Percentiles rank a stretch among this genome's conserved stretches.
phyloP scores from a whole-genome alignment of 2,113 vertebrate genomes.

The Carassius gibelio region DNA sequence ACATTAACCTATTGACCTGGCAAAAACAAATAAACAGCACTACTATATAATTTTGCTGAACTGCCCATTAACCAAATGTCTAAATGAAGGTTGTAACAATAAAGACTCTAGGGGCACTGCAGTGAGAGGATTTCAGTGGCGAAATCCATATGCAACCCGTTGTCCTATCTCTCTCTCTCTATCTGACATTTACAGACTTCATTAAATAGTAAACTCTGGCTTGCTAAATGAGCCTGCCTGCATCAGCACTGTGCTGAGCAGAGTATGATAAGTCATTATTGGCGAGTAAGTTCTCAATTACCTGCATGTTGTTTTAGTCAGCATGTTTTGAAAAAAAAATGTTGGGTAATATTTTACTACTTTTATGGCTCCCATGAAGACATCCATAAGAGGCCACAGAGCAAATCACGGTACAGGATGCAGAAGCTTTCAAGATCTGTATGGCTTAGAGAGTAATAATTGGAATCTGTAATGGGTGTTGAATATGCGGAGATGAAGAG shows the following conservation, averaged over 20 bases:
- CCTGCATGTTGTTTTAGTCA: conserved; percentile 63
- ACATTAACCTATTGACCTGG: conserved; percentile 16
- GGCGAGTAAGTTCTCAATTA: conserved; percentile 74
- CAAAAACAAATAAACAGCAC: conserved; percentile 18
- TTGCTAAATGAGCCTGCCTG: conserved; percentile 64
- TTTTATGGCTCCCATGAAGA: conserved; percentile 57
- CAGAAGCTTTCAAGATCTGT: conserved; percentile 33
- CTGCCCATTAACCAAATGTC: conserved; percentile 7
- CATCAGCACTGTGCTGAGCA: conserved; percentile 57
- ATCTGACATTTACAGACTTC: conserved; percentile 61
- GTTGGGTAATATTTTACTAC: conserved; percentile 57
- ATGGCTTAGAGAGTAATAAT: conserved; percentile 48
- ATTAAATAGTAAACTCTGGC: conserved; percentile 64
- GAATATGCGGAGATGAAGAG: conserved; percentile 37
- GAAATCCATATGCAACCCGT: conserved; percentile 34
- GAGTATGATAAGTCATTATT: conserved; percentile 71
- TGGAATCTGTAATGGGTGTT: conserved; percentile 43
- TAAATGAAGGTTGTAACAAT: conserved; percentile 12
- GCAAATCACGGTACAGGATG: conserved; percentile 43
- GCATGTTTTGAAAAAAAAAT: conserved; percentile 65
- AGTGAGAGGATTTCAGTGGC: conserved; percentile 5
- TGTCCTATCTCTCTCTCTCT: conserved; percentile 35
- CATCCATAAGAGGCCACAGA: conserved; percentile 52
- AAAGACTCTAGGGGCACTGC: conserved; percentile 18
- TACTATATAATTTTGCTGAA: background rate